Percentiles rank a stretch among this genome's conserved stretches.
These are phyloP conservation scores for Lacerta bilineata DNA, from an alignment of 2,797 vertebrate species.

Conservation along the genomic window DNA sequence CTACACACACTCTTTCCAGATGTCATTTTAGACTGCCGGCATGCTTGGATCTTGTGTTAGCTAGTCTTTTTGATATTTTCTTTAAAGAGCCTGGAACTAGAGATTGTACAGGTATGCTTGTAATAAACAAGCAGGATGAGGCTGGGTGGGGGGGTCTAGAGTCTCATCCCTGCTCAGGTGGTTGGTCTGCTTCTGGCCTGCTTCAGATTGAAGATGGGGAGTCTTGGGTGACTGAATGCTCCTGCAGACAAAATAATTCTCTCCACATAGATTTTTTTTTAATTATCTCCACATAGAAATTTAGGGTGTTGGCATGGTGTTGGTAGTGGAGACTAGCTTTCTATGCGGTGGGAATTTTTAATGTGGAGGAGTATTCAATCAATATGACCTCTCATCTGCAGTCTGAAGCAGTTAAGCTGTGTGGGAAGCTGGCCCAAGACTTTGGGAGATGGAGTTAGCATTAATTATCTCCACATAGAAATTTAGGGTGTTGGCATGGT, in stretches of 20 bases:
- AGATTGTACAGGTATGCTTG: background rate
- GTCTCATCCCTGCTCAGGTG: background rate
- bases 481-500: no score
- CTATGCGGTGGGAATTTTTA: background rate
- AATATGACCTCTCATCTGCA: background rate
- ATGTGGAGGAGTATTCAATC: background rate
- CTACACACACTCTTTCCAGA: background rate
- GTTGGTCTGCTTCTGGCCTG: background rate
- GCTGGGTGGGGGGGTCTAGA: background rate
- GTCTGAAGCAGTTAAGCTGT: background rate
- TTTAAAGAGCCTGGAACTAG: background rate
- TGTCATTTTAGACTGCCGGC: background rate
- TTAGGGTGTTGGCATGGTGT: no score
- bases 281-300: background rate
- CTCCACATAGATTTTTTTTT: background rate
- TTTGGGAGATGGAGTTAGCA: no score
- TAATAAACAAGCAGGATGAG: background rate
- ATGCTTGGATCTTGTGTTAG: background rate
- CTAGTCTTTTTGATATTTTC: constrained; percentile 5
- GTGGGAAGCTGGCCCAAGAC: background rate
- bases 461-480: background rate
- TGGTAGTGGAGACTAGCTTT: background rate
- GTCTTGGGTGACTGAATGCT: background rate
- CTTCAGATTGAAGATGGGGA: background rate
- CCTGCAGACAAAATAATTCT: no score